Evolutionary conservation across 2,797 vertebrate species (phyloP).

Genomic region (Chaenodraco wilsoni): DNA sequence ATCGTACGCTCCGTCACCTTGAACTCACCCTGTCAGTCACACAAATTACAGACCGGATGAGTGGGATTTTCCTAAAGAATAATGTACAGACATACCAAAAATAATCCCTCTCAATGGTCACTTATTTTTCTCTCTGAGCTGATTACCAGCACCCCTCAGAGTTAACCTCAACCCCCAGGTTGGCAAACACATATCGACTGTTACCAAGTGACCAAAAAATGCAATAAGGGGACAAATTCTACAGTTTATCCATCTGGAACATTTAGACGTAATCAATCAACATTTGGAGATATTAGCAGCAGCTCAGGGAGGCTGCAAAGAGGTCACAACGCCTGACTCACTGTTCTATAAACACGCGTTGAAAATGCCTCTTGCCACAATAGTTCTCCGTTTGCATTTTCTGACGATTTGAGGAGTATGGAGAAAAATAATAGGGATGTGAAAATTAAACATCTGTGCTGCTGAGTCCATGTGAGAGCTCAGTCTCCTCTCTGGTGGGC

Average conservation of each 20-base stretch:
- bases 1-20: constrained; percentile 85
- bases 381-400: not conserved
- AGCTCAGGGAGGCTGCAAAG: not conserved
- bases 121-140: not conserved
- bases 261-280: too few species aligned
- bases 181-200: too few species aligned
- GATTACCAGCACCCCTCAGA: not conserved
- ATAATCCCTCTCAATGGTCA: too few species aligned
- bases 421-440: not conserved
- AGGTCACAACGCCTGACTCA: not conserved
- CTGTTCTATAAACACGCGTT: not conserved
- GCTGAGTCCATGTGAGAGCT: not conserved
- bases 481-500: constrained; percentile 18
- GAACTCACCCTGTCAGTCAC: constrained; percentile 84
- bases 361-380: not conserved
- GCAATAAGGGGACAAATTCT: too few species aligned
- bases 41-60: not conserved
- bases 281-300: too few species aligned
- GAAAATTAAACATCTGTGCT: too few species aligned
- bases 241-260: too few species aligned
- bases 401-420: not conserved
- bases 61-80: too few species aligned
- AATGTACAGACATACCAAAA: too few species aligned
- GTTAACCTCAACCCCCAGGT: too few species aligned
- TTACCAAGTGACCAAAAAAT: too few species aligned